Percentiles rank a stretch among this genome's conserved stretches.
Conservation (phyloP, 2,888 invertebrate genomes). For the Pogonocherus hispidulus region DNA sequence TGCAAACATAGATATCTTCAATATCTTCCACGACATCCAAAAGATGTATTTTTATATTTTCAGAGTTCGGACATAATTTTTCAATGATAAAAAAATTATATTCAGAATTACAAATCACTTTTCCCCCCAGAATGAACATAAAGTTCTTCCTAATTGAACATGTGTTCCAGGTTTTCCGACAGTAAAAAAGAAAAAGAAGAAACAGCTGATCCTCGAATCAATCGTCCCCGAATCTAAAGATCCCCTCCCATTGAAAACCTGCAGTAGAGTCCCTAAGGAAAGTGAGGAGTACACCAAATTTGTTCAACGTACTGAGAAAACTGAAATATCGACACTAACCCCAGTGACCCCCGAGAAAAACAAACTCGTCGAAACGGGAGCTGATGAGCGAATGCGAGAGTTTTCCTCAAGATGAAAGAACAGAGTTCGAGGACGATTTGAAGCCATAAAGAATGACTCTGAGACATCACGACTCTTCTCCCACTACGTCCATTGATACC, state of each 20-base stretch:
- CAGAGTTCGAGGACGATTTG: constrained; percentile 71
- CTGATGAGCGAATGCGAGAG: constrained; percentile 75
- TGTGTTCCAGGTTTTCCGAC: constrained; percentile 87
- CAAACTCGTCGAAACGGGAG: constrained; percentile 72
- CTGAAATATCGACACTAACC: too few species aligned
- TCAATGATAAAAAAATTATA: too few species aligned
- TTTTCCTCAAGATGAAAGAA: constrained; percentile 73
- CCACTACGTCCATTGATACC: constrained; percentile 57
- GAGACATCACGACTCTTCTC: constrained; percentile 50
- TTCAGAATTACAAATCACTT: too few species aligned
- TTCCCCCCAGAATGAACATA: too few species aligned
- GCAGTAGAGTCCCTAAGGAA: constrained; percentile 79
- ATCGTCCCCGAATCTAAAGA: constrained; percentile 41
- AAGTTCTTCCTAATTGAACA: too few species aligned
- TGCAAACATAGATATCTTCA: too few species aligned
- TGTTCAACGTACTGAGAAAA: too few species aligned
- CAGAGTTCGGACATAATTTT: too few species aligned
- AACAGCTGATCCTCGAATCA: constrained; percentile 35
- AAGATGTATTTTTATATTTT: too few species aligned
- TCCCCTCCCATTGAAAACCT: constrained; percentile 57
- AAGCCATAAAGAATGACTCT: constrained; percentile 63
- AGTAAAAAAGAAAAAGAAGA: constrained; percentile 86
- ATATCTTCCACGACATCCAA: too few species aligned
- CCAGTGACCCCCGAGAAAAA: too few species aligned
- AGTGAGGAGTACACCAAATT: constrained; percentile 79